phyloP scores from a whole-genome alignment of 2,797 vertebrate genomes.

The Aselliscus stoliczkanus region DNA sequence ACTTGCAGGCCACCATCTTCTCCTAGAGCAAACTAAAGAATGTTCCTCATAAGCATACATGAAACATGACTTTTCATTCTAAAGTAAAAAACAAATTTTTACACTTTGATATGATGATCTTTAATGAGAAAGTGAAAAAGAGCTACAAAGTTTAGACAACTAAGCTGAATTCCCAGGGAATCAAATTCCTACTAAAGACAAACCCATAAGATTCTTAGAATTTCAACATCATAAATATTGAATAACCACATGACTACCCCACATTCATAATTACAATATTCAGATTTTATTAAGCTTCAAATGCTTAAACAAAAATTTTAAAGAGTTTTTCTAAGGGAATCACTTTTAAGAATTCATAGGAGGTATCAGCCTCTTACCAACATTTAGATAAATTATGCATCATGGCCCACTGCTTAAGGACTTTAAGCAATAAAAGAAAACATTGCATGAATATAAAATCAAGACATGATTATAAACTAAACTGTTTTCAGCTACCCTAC shows the following conservation, averaged over 20 bases:
- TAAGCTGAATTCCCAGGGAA: neutral
- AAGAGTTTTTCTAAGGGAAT: neutral
- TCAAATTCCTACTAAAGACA: neutral
- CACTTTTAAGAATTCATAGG: neutral
- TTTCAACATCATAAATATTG: neutral
- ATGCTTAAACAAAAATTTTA: neutral
- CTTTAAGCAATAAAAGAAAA: neutral
- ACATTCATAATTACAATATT: neutral
- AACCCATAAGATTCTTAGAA: neutral
- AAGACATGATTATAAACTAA: neutral
- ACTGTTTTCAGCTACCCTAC: neutral
- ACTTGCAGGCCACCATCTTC: slow-evolving; percentile 89
- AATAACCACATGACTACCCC: neutral
- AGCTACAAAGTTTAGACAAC: neutral
- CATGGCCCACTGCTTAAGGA: neutral
- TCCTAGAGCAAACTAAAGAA: slow-evolving; percentile 87
- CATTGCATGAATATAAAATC: neutral
- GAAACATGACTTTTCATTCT: neutral
- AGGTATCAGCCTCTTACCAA: neutral
- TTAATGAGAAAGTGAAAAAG: neutral
- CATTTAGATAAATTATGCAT: neutral
- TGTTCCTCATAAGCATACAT: slow-evolving; percentile 42
- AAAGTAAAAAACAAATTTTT: neutral
- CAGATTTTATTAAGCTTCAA: neutral
- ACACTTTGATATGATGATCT: neutral